Percentiles rank a stretch among this genome's conserved stretches.
phyloP scores from a whole-genome alignment of 2,888 invertebrate genomes.

The Globia sparganii region DNA sequence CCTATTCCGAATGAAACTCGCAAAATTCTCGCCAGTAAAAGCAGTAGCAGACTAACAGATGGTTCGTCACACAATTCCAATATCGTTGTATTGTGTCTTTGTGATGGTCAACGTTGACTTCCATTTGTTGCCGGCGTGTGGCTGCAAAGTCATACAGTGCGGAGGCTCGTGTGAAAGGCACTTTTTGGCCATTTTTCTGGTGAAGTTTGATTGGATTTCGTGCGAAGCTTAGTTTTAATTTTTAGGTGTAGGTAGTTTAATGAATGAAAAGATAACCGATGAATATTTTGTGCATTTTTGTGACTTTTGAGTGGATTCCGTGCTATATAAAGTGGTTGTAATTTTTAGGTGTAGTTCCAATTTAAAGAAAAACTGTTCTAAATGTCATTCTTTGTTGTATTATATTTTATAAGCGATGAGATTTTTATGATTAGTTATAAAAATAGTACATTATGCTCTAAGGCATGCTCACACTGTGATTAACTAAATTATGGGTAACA shows the following conservation, averaged over 20 bases:
- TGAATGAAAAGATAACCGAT: background rate
- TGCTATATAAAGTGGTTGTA: background rate
- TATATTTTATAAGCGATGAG: background rate
- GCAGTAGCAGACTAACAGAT: constrained; percentile 55
- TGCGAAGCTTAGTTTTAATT: background rate
- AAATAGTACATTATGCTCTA: too few species aligned
- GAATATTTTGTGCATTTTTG: background rate
- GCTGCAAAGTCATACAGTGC: constrained; percentile 31
- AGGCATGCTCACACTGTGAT: background rate
- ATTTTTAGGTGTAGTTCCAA: background rate
- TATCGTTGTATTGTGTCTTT: constrained; percentile 65
- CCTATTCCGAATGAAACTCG: constrained; percentile 24
- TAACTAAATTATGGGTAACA: background rate
- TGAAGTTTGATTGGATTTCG: constrained; percentile 24
- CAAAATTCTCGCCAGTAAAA: constrained; percentile 34
- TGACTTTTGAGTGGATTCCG: background rate
- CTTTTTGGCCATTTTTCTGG: constrained; percentile 13
- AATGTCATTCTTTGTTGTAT: background rate
- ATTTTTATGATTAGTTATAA: background rate
- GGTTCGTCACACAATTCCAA: constrained; percentile 64
- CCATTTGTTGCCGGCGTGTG: constrained; percentile 59
- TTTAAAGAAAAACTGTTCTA: background rate
- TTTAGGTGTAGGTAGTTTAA: background rate
- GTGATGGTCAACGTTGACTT: constrained; percentile 63
- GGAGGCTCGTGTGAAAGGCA: background rate